Base-by-base conservation (phyloP, 2,797 vertebrate genomes). In the Leucoraja ocellata region DNA sequence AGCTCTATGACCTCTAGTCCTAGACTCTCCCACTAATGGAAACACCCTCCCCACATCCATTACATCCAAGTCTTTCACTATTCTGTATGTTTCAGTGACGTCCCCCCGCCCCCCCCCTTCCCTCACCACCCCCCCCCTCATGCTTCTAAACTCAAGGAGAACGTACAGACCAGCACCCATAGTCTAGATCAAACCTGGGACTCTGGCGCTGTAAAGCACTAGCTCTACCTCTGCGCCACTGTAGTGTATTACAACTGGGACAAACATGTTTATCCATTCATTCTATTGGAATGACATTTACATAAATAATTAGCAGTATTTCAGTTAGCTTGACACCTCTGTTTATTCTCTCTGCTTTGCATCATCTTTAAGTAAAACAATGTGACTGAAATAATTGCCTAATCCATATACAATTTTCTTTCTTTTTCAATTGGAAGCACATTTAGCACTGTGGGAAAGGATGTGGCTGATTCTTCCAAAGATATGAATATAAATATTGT, bases 321-420 rank as follows among this genome's bases (percentile, higher is more conserved):
- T 46, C 93, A 93, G 94, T 94, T 88, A 94, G 91, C 79, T 93
- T 93, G 93, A 93, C 94, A 94, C 91, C 93, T 83, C 21, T 93
- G 93, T 93, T 94, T 94, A 94, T 94, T 95, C 94, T 93, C 94
- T 93, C 93, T 94, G 93, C 91, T 94, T 95, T 54, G 76, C 54
- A 76, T 76, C 54, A 28, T 11, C 10, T 74, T 54, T 74, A 68
- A 91, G 39, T 91, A 74, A 74, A 13, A 68, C 39, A 65, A 28
- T 39, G 8, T 54, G 74, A 76, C 28, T 36, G 23, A 92, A 46
- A 74, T 92, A 92, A 91, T 91, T 74, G 36, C 36, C 71, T 54
- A 54, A 46, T 9, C 23, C 90, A 73, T 10, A 18, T 54, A 92
- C 46, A 58, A 74, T 92, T 54, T 74, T 73, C 39, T 54, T 54